Base-by-base conservation (phyloP, 2,113 vertebrate genomes). In the Psittacara wagleri region DNA sequence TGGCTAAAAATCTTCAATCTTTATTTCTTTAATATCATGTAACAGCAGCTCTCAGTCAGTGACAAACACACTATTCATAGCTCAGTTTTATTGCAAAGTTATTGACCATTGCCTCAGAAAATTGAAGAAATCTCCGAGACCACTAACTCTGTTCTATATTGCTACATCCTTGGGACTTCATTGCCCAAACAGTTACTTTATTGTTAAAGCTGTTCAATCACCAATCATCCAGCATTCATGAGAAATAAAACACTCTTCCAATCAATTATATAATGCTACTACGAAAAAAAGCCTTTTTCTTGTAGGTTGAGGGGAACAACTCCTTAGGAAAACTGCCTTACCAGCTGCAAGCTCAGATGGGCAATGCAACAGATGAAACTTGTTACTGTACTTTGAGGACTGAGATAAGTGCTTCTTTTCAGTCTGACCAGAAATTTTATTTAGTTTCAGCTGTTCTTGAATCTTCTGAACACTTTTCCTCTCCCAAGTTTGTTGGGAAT, bases 251-350 rank as follows among this genome's bases (percentile, higher is more conserved):
- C 33, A 78, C 15, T 59, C 68, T 88, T 75, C 61, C 55, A 83
- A 94, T 70, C 85, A 92, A 91, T 82, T 91, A 90, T 23, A 89
- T 75, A 92, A 86, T 82, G 27, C 48, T 72, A 57, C 75, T 76
- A 75, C 49, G 49, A 44, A 67, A 59, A 28, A 57, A 41, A 31
- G 24, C 66, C 27, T 85, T 85, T 94, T 90, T 69, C 72, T 88
- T 78, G 24, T 35, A 72, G 57, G 67, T 35, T 75, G 64, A 88
- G 69, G n/a, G 41, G 68, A 94, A 54, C 13, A 63, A 41, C 33
- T 88, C 77, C 79, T 78, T 74, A n/a, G 23, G 72, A 66, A 90
- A 92, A 92, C 49, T 88, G 67, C 46, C 49, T 70, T 46, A n/a
- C 44, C 85, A 89, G 82, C 79, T 90, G 72, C 77, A 86, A 79